Percentiles rank a stretch among this genome's conserved stretches.
Evolutionary conservation across 35 echinoderm and acorn worm species (phyloP).

Genomic region (Nesometra sesokonis): DNA sequence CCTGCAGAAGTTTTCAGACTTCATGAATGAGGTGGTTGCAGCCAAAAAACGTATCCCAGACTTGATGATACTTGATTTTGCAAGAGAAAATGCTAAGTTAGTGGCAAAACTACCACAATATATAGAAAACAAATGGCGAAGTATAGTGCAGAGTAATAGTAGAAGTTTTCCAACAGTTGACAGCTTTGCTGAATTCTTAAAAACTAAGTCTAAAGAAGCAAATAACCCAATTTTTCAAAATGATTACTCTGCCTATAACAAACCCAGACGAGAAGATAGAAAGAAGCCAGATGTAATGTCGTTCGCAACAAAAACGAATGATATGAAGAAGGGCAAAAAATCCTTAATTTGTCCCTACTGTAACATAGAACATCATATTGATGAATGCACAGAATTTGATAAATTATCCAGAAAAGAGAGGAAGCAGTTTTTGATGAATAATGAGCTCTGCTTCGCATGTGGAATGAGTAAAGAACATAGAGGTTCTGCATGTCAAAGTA

Average conservation of each 20-base stretch:
- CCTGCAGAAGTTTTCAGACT: conserved; percentile 15
- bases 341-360: background rate
- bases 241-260: background rate
- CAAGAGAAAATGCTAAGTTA: conserved; percentile 21
- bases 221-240: conserved; percentile 21
- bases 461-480: conserved; percentile 1
- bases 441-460: conserved; percentile 8
- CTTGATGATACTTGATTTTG: conserved; percentile 10
- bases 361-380: background rate
- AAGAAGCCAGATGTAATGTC: background rate
- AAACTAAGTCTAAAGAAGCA: background rate
- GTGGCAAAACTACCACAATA: conserved; percentile 17
- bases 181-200: conserved; percentile 8
- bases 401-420: background rate
- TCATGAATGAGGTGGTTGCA: conserved; percentile 5
- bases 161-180: background rate
- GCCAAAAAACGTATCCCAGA: background rate
- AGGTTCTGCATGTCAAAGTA: background rate
- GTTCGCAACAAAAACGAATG: background rate
- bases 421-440: conserved; percentile 21
- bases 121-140: conserved; percentile 25
- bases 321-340: background rate
- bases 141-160: background rate
- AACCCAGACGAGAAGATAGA: background rate
- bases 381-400: background rate